phyloP scores from a whole-genome alignment of 2,888 invertebrate genomes.

The Andricus curvator region DNA sequence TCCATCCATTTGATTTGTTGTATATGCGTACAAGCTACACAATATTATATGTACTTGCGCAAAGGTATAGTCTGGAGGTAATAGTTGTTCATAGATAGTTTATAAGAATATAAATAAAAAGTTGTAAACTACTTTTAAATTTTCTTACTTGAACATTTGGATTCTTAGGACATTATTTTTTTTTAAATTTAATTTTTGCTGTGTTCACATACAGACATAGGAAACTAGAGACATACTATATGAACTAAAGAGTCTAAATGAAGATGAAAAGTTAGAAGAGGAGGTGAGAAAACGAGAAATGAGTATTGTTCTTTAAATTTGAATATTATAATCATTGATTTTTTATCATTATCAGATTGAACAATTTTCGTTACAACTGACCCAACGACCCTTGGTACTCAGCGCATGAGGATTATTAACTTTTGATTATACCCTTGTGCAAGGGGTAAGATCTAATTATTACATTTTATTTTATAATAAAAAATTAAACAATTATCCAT shows the following conservation, averaged over 20 bases:
- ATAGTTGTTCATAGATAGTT: neutral
- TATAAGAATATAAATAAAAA: no score
- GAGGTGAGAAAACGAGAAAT: neutral
- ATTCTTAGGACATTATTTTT: no score
- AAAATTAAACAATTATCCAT: no score
- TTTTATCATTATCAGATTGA: neutral
- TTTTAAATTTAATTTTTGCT: neutral
- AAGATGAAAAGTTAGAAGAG: neutral
- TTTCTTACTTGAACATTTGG: no score
- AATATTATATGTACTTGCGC: slow-evolving; percentile 1
- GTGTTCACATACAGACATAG: neutral
- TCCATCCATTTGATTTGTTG: neutral
- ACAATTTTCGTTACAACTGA: slow-evolving; percentile 7
- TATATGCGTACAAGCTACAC: neutral
- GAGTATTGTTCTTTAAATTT: no score
- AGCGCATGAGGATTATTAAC: neutral
- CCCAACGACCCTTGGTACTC: slow-evolving; percentile 3
- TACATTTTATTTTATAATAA: no score
- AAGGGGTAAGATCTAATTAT: neutral
- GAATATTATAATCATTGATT: neutral
- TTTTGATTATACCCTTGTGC: neutral
- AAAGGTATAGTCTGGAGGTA: slow-evolving; percentile 8
- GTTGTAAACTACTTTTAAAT: no score
- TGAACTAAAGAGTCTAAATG: neutral
- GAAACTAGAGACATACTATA: neutral